phyloP scores from a whole-genome alignment of 2,797 vertebrate genomes.

The Calcarius lapponicus region DNA sequence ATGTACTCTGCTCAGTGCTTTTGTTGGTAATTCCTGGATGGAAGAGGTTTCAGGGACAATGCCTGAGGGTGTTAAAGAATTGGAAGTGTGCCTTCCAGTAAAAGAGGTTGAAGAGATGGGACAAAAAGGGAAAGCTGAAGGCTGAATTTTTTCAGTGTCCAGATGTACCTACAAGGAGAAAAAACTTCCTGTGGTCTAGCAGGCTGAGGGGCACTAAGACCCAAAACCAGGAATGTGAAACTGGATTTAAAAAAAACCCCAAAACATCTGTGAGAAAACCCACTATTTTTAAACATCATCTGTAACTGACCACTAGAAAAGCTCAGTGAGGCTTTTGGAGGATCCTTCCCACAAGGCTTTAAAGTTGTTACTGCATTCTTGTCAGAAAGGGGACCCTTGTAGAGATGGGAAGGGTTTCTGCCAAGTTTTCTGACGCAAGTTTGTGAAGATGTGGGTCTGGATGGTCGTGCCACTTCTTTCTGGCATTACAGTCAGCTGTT shows the following conservation, averaged over 20 bases:
- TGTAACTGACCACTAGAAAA: not conserved
- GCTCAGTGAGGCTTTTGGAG: not conserved
- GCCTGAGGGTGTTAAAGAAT: not conserved
- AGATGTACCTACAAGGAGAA: not conserved
- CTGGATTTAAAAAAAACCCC: rapidly evolving
- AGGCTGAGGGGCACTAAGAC: not conserved
- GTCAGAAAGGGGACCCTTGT: not conserved
- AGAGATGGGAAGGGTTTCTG: not conserved
- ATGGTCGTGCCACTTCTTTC: not conserved
- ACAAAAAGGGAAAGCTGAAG: not conserved
- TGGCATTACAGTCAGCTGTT: not conserved
- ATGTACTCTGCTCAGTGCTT: slow-evolving; percentile 8
- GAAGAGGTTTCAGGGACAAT: slow-evolving; percentile 29
- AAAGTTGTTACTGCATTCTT: not conserved
- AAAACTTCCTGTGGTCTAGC: not conserved
- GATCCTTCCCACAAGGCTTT: not conserved
- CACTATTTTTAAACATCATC: not conserved
- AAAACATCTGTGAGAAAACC: not conserved
- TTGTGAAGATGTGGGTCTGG: not conserved
- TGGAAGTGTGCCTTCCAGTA: slow-evolving; percentile 32
- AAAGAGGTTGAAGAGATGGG: not conserved
- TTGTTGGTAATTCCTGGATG: slow-evolving; percentile 37
- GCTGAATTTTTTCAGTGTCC: not conserved
- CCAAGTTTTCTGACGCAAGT: not conserved
- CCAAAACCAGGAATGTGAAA: not conserved